These are phyloP conservation scores for Tragelaphus strepsiceros DNA, from an alignment of 2,113 vertebrate species.

Conservation along the genomic window DNA sequence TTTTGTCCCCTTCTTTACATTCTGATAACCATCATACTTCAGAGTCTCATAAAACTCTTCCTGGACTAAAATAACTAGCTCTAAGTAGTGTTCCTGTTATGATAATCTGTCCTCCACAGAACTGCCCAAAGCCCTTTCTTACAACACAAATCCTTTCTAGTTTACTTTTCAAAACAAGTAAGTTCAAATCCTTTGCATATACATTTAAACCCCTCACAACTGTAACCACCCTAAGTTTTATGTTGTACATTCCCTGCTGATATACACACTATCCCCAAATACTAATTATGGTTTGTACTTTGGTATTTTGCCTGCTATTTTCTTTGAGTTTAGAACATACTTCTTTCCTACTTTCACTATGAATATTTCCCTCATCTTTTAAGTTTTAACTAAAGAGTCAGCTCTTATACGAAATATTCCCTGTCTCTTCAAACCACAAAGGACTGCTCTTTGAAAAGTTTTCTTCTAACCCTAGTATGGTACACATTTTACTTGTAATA, in stretches of 20 bases:
- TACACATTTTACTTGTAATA: not conserved
- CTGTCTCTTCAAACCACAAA: not conserved
- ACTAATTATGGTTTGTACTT: not conserved
- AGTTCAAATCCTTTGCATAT: not conserved
- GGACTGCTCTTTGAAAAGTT: not conserved
- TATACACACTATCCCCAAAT: not conserved
- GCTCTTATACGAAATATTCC: not conserved
- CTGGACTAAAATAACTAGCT: not conserved
- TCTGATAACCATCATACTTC: not conserved
- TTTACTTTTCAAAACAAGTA: not conserved
- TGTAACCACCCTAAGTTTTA: not conserved
- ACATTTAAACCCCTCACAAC: not conserved
- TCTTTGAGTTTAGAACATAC: not conserved
- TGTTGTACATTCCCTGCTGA: not conserved
- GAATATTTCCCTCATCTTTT: not conserved
- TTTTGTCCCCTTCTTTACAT: not conserved
- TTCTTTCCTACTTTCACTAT: not conserved
- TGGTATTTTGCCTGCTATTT: not conserved
- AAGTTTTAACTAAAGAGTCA: not conserved
- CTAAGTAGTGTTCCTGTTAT: not conserved
- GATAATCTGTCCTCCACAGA: not conserved
- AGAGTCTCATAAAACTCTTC: not conserved
- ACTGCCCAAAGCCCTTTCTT: not conserved
- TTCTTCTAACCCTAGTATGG: not conserved
- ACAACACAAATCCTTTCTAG: not conserved